A percentile compares a stretch with the other conserved stretches of the same genome.
Conservation (phyloP, 2,888 invertebrate genomes). For the Coleophora deauratella region DNA sequence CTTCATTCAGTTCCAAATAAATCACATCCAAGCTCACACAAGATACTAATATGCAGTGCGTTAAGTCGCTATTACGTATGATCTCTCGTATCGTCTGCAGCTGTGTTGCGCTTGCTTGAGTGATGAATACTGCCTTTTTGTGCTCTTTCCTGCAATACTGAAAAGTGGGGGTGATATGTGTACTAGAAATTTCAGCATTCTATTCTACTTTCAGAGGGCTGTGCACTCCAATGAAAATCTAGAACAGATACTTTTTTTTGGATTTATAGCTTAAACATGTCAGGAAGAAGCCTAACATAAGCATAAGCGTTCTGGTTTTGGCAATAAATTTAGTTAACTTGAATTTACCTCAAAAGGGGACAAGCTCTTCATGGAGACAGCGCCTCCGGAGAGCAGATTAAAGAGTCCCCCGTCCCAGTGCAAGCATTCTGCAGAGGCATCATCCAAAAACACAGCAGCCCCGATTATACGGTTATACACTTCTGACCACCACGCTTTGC, state of each 20-base stretch:
- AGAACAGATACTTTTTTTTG: no score
- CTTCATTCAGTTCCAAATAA: constrained; percentile 54
- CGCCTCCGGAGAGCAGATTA: constrained; percentile 74
- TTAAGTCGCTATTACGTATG: constrained; percentile 74
- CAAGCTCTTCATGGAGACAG: constrained; percentile 76
- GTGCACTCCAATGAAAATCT: no score
- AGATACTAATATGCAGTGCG: constrained; percentile 76
- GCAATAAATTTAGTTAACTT: no score
- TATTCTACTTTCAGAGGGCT: no score
- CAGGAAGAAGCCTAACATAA: no score
- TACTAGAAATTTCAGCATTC: no score
- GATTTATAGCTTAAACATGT: no score
- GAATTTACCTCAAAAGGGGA: constrained; percentile 75
- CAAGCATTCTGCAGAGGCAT: constrained; percentile 76
- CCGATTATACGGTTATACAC: constrained; percentile 75
- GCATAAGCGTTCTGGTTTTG: no score
- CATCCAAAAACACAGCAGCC: constrained; percentile 78
- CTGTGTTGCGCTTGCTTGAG: constrained; percentile 69
- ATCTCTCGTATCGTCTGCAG: constrained; percentile 74
- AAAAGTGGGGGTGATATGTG: constrained; percentile 9
- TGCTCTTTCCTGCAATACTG: constrained; percentile 48
- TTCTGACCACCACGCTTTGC: constrained; percentile 75
- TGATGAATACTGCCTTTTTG: constrained; percentile 71
- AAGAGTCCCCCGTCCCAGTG: constrained; percentile 81
- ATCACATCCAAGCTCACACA: constrained; percentile 72